Conservation (phyloP, 2,797 vertebrate species). For the Acanthornis magna region DNA sequence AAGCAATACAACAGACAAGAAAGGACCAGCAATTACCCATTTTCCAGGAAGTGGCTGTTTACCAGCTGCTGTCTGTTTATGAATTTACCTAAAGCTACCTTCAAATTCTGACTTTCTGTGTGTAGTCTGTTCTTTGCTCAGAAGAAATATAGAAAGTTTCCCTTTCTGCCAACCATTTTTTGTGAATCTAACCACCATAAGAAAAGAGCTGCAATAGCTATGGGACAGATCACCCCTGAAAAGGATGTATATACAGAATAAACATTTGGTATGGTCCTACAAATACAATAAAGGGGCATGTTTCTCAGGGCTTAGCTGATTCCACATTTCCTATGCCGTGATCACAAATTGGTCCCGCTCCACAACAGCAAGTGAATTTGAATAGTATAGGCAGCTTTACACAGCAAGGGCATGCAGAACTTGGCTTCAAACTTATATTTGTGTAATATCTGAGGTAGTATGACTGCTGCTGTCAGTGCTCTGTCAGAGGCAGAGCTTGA, state of each 20-base stretch:
- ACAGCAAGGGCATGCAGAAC: neutral
- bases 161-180: neutral
- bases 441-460: fast-evolving
- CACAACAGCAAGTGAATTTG: neutral
- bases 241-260: neutral
- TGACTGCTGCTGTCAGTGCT: neutral
- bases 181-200: neutral
- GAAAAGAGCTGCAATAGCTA: neutral
- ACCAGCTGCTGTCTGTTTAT: neutral
- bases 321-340: neutral
- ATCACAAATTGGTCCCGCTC: neutral
- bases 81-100: neutral
- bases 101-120: neutral
- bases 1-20: neutral
- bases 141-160: neutral
- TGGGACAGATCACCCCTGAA: neutral
- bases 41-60: neutral
- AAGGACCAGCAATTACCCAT: neutral
- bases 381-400: neutral
- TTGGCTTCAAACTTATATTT: neutral
- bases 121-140: neutral
- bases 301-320: neutral
- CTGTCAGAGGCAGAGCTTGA: neutral
- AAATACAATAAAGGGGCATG: neutral
- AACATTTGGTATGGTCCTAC: neutral